A percentile compares a stretch with the other conserved stretches of the same genome.
These are phyloP conservation scores for Drosophila kuntzei DNA, from an alignment of 2,888 invertebrate species.

Conservation along the genomic window DNA sequence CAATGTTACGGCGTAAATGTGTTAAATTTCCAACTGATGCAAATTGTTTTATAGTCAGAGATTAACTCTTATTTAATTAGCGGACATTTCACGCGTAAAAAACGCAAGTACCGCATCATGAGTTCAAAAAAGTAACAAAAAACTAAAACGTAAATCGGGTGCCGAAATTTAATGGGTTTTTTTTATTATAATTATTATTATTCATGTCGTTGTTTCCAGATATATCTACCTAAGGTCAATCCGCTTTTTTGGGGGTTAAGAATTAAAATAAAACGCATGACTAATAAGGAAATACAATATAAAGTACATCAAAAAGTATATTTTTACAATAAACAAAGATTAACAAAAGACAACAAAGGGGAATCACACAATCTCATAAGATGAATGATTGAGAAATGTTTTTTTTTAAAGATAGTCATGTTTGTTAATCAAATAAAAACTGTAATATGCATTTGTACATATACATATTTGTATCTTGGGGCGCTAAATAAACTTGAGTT, in stretches of 20 bases:
- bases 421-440: constrained; percentile 2
- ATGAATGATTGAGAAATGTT: background rate
- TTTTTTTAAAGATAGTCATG: background rate
- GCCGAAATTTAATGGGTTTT: background rate
- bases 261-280: constrained; percentile 6
- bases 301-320: background rate
- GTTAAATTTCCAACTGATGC: background rate
- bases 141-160: background rate
- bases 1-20: constrained; percentile 8
- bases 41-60: constrained; percentile 6
- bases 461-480: background rate
- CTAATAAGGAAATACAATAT: constrained; percentile 9
- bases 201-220: constrained; percentile 1
- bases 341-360: constrained; percentile 3
- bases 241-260: constrained; percentile 17
- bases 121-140: constrained; percentile 4
- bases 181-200: constrained; percentile 5
- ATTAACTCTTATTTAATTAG: constrained; percentile 21
- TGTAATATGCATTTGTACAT: background rate
- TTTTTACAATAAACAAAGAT: background rate
- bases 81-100: constrained; percentile 8
- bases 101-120: constrained; percentile 14
- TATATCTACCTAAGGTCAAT: constrained; percentile 5
- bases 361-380: background rate
- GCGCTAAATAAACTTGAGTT: constrained; percentile 6